A percentile compares a stretch with the other conserved stretches of the same genome.
phyloP scores from a whole-genome alignment of 2,113 vertebrate species.

The Lophius piscatorius region DNA sequence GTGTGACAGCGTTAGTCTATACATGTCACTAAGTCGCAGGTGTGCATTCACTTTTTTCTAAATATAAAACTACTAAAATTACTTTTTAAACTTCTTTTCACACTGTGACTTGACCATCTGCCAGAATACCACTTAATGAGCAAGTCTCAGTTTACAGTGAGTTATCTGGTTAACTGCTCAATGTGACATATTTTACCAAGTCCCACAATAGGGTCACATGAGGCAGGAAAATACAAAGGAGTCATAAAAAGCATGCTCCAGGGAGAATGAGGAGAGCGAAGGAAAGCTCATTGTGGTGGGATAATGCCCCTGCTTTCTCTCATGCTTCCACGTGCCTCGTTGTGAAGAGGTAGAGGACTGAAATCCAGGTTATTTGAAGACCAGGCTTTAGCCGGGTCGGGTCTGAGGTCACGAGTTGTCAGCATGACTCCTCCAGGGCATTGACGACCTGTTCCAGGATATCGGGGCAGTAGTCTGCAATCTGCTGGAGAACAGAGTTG shows the following conservation, averaged over 20 bases:
- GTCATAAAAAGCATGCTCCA: constrained; percentile 23
- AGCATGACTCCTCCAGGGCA: constrained; percentile 95
- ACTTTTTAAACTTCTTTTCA: not conserved
- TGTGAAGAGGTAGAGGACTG: constrained; percentile 42
- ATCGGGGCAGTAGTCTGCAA: constrained; percentile 97
- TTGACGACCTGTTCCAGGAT: constrained; percentile 99
- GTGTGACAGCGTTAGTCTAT: constrained; percentile 1
- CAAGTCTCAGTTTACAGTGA: not conserved
- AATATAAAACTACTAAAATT: constrained; percentile 8
- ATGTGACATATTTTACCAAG: constrained; percentile 10
- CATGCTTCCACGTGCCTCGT: constrained; percentile 16
- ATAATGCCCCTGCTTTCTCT: constrained; percentile 22
- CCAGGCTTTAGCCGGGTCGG: constrained; percentile 10
- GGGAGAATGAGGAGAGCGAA: constrained; percentile 31
- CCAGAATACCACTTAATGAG: not conserved
- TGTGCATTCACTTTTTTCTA: constrained; percentile 6
- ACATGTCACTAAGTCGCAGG: constrained; percentile 15
- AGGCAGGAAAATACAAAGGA: constrained; percentile 60
- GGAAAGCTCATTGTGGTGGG: constrained; percentile 17
- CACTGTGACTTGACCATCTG: not conserved
- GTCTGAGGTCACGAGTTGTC: constrained; percentile 59
- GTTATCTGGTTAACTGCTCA: constrained; percentile 3
- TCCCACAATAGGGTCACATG: constrained; percentile 15
- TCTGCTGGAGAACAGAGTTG: constrained; percentile 96
- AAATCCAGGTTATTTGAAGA: constrained; percentile 4